Base-by-base conservation (phyloP, 2,888 invertebrate species). In the Ophion ventricosus region DNA sequence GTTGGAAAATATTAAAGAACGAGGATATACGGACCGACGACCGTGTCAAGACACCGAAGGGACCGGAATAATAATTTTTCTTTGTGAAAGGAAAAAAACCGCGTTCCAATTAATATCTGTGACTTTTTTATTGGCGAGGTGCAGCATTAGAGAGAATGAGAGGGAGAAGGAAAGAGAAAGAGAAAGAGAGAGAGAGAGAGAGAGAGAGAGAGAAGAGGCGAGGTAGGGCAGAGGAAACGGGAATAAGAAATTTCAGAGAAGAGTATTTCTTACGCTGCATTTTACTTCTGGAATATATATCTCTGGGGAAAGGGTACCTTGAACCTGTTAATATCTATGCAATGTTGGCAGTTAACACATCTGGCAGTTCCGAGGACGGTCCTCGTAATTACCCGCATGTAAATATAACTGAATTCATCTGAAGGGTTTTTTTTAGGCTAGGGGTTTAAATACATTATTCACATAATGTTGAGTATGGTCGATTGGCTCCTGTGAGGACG, bases 11-110 rank as follows among this genome's bases (percentile, higher is more conserved):
- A 25, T 69, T 54, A 54, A 61, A 29, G 14, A 59, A 57, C 23
- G 14, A 35, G 57, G 20, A 23, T 69, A 40, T 23, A 73, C 26
- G 3, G 54, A 64, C 29, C 17, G 20, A 73, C 20, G 17, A 56
- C 64, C 23, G 40, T 66, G 14, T n/a, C 35, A 10, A 14, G 35
- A 63, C 43, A 74, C 56, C 66, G n/a, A 23, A n/a, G 25, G 59
- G 2, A 57, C 69, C 20, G 40, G 63, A 56, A 49, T 75, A 75
- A 83, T 76, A 80, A 83, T 80, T 83, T 80, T 67, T 35, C 59
- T 57, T 59, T 26, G 57, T n/a, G 49, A 49, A 40, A 23, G 72
- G 35, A 40, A 81, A 80, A 83, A 75, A 70, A 80, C 80, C 40
- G 43, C 26, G 56, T 76, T 80, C 70, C 70, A 75, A 75, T 83